Percentiles rank a stretch among this genome's conserved stretches.
Evolutionary conservation across 2,888 invertebrate species (phyloP).

Genomic region (Tanytarsus gracilentus): DNA sequence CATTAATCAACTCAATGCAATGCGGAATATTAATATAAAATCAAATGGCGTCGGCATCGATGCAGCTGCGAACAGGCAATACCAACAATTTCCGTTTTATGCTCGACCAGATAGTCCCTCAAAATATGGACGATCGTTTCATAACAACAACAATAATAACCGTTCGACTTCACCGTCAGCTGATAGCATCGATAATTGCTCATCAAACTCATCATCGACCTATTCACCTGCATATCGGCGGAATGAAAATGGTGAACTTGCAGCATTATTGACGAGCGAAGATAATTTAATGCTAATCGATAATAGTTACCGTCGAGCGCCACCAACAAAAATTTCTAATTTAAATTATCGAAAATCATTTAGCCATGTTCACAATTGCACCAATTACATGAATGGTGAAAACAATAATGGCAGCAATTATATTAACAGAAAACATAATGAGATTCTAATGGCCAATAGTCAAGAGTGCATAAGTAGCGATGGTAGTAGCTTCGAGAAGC

Average conservation of each 20-base stretch:
- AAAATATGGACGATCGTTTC: constrained; percentile 36
- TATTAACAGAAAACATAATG: constrained; percentile 6
- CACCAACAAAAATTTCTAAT: constrained; percentile 23
- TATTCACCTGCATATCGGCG: constrained; percentile 18
- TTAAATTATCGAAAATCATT: constrained; percentile 31
- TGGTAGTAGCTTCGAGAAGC: constrained; percentile 23
- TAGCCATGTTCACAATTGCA: constrained; percentile 29
- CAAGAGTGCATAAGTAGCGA: constrained; percentile 24
- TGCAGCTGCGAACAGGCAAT: constrained; percentile 1
- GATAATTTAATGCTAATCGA: constrained; percentile 22
- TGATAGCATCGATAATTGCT: constrained; percentile 27
- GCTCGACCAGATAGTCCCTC: constrained; percentile 40
- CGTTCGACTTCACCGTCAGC: constrained; percentile 34
- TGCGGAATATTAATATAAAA: constrained; percentile 15
- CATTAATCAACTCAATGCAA: constrained; percentile 27
- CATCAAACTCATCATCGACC: constrained; percentile 22
- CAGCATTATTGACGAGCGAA: neutral
- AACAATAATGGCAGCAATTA: neutral
- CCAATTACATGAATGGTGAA: constrained; percentile 27
- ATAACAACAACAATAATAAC: no score
- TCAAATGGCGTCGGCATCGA: neutral
- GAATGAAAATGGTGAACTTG: neutral
- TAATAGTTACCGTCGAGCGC: constrained; percentile 21
- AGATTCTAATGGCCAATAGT: constrained; percentile 14
- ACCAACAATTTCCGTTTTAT: constrained; percentile 25